These are phyloP conservation scores for Colaptes auratus DNA, from an alignment of 2,113 vertebrate genomes.

Conservation along the genomic window DNA sequence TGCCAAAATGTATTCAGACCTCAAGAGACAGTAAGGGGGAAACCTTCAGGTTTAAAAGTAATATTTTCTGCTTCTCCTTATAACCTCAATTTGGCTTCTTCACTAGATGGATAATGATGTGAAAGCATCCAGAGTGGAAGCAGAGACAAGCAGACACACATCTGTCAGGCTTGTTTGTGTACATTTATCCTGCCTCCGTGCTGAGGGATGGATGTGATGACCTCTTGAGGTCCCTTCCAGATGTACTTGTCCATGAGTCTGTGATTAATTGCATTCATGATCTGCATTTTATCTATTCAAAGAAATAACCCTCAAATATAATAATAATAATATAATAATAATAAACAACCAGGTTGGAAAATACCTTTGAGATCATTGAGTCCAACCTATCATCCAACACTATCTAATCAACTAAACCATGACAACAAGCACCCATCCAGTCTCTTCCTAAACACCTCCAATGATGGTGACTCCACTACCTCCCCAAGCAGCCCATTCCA, in stretches of 20 bases:
- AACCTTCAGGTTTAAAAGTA: constrained; percentile 34
- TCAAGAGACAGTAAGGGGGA: neutral
- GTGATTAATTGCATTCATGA: constrained; percentile 61
- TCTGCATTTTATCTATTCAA: constrained; percentile 44
- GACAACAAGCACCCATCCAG: too few species aligned
- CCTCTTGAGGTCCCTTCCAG: constrained; percentile 61
- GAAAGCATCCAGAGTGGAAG: constrained; percentile 6
- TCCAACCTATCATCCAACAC: too few species aligned
- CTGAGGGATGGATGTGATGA: constrained; percentile 42
- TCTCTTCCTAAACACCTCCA: too few species aligned
- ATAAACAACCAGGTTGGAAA: too few species aligned
- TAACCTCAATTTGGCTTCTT: neutral
- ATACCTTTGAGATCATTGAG: too few species aligned
- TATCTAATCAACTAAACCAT: too few species aligned
- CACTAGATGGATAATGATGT: constrained; percentile 17
- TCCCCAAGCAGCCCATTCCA: too few species aligned
- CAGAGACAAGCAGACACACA: constrained; percentile 50
- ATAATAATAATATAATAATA: too few species aligned
- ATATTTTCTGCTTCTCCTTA: constrained; percentile 2
- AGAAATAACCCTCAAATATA: neutral
- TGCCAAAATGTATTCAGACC: neutral
- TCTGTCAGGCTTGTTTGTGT: constrained; percentile 54
- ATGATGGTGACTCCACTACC: too few species aligned
- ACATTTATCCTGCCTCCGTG: constrained; percentile 39
- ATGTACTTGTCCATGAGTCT: constrained; percentile 10